Base-by-base conservation (phyloP, 2,888 invertebrate genomes). In the Meandrusa payeni region DNA sequence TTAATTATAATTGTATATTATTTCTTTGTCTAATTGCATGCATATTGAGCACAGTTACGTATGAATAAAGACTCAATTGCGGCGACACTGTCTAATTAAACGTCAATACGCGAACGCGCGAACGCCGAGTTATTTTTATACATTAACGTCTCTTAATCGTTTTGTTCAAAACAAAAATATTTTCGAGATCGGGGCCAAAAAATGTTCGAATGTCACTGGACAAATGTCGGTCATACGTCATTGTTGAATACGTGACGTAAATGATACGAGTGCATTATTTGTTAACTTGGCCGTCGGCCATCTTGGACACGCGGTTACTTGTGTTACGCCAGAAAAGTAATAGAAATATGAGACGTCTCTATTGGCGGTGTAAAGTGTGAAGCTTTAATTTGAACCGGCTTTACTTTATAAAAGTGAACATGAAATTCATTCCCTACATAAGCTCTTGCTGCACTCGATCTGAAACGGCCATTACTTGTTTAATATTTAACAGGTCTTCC, bases 211-310 rank as follows among this genome's bases (percentile, higher is more conserved):
- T 12, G 20, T 12, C 27, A 6, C 19, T 27, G 5, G 33, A 31
- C 31, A 40, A 31, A 31, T 31, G 31, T 15, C 36, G 17, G 3
- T 11, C 32, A 23, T 15, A 43, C 49, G 47, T 47, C 47, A 47
- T 39, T 22, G 32, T 40, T 32, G 24, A 9, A 10, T 24, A 33
- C 13, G 10, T 41, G 47, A 50, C 50, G 50, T 48, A 26, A 46
- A n/a, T 23, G 10, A 5, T 12, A 6, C 27, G 38, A 46, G 22
- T 41, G 38, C 40, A 46, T 23, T 13, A 22, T 22, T 29, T 33
- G 15, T 20, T 15, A 7, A n/a, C 9, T 37, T 50, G 46, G 50
- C 47, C 2, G n/a, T n/a, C 13, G 12, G 49, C 49, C 49, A 51
- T 41, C 22, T 23, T 41, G 32, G 5, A 17, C 5, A 2, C 17